phyloP scores from a whole-genome alignment of 2,113 vertebrate genomes.

The Stigmatopora nigra region DNA sequence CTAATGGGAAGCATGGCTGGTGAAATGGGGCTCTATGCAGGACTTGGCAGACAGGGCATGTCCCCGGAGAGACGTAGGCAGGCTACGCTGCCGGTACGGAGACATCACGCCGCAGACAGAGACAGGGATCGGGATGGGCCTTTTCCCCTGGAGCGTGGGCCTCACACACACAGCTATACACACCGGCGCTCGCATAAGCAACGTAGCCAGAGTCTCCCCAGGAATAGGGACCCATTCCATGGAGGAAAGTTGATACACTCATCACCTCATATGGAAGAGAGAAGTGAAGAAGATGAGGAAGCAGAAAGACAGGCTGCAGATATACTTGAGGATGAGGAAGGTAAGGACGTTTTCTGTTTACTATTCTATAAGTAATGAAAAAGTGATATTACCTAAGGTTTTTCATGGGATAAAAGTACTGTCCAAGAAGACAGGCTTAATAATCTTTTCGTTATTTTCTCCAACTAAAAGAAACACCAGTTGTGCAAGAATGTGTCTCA shows the following conservation, averaged over 20 bases:
- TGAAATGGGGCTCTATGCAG: constrained; percentile 56
- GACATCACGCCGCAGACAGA: constrained; percentile 72
- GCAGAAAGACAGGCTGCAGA: constrained; percentile 51
- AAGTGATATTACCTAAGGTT: not conserved
- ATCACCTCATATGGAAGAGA: constrained; percentile 67
- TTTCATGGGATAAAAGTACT: not conserved
- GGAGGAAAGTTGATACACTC: constrained; percentile 55
- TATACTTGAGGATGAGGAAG: constrained; percentile 58
- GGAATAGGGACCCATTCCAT: constrained; percentile 76
- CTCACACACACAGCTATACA: constrained; percentile 55
- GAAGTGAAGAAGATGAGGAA: constrained; percentile 73
- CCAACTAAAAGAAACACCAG: not conserved
- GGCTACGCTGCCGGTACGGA: constrained; percentile 74
- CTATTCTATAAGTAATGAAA: not conserved
- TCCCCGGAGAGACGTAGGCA: constrained; percentile 77
- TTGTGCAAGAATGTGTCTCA: not conserved
- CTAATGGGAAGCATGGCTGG: constrained; percentile 59
- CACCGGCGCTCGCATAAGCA: constrained; percentile 75
- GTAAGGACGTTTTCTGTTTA: constrained; percentile 38
- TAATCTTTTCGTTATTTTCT: too few species aligned
- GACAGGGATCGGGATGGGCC: constrained; percentile 77
- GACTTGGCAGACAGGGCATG: constrained; percentile 62
- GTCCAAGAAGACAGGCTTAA: not conserved
- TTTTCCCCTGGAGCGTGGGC: constrained; percentile 78
- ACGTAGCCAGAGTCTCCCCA: constrained; percentile 82